phyloP scores from a whole-genome alignment of 2,888 invertebrate species.

The Suillia variegata region DNA sequence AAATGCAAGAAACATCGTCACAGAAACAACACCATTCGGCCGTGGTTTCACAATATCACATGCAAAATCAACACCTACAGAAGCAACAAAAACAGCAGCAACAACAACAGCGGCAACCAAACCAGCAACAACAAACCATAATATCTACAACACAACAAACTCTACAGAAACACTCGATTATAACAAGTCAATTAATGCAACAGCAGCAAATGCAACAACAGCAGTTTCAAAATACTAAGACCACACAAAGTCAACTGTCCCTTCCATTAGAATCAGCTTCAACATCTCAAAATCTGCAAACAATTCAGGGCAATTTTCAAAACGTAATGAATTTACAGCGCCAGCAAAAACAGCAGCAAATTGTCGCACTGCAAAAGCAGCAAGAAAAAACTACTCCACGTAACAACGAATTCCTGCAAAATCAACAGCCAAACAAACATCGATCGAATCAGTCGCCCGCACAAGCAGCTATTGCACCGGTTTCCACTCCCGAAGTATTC shows the following conservation, averaged over 20 bases:
- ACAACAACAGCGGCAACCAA: too few relatives aligned
- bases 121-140: slow-evolving; percentile 30
- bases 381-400: slow-evolving; percentile 42
- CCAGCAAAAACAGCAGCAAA: slow-evolving; percentile 37
- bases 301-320: slow-evolving; percentile 46
- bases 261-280: background rate
- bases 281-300: slow-evolving; percentile 30
- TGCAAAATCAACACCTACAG: slow-evolving; percentile 27
- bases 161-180: slow-evolving; percentile 27
- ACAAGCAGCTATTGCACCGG: slow-evolving; percentile 69
- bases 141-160: slow-evolving; percentile 26
- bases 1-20: slow-evolving; percentile 26
- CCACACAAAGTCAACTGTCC: background rate
- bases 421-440: slow-evolving; percentile 41
- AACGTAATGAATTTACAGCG: slow-evolving; percentile 47
- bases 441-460: slow-evolving; percentile 65
- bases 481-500: slow-evolving; percentile 63
- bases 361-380: slow-evolving; percentile 28
- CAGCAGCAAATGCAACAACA: slow-evolving; percentile 19
- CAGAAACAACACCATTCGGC: slow-evolving; percentile 31
- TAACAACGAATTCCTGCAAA: slow-evolving; percentile 40
- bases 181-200: slow-evolving; percentile 27
- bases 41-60: slow-evolving; percentile 25
- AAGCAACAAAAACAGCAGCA: too few relatives aligned
- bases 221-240: slow-evolving; percentile 1